Conservation (phyloP, 2,888 invertebrate species). For the Prosapia bicincta region DNA sequence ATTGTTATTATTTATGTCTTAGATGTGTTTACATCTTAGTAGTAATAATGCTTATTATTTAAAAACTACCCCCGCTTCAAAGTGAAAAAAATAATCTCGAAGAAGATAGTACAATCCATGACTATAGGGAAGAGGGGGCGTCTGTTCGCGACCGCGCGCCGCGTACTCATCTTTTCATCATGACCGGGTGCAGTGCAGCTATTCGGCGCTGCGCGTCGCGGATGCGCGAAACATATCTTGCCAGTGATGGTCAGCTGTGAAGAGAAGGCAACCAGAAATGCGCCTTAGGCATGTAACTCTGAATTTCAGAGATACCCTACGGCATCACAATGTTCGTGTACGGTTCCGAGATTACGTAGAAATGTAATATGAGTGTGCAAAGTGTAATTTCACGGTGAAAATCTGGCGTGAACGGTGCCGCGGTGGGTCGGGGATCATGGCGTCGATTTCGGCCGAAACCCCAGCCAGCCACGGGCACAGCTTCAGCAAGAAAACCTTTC, state of each 20-base stretch:
- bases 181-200: constrained; percentile 36
- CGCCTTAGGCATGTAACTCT: constrained; percentile 45
- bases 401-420: constrained; percentile 58
- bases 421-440: constrained; percentile 57
- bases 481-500: constrained; percentile 99
- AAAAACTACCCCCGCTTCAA: background rate
- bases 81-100: background rate
- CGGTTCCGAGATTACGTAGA: constrained; percentile 58
- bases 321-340: constrained; percentile 55
- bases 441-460: constrained; percentile 46
- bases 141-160: background rate
- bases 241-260: constrained; percentile 44
- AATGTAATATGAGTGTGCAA: constrained; percentile 52
- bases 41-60: no score
- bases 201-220: constrained; percentile 36
- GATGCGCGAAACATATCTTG: constrained; percentile 26
- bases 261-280: constrained; percentile 44
- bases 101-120: background rate
- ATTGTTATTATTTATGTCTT: no score
- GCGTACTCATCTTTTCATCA: constrained; percentile 21
- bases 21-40: no score
- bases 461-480: constrained; percentile 77
- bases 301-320: constrained; percentile 40
- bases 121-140: background rate
- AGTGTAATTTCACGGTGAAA: constrained; percentile 56